Base-by-base conservation (phyloP, 2,113 vertebrate species). In the Noctilio leporinus region DNA sequence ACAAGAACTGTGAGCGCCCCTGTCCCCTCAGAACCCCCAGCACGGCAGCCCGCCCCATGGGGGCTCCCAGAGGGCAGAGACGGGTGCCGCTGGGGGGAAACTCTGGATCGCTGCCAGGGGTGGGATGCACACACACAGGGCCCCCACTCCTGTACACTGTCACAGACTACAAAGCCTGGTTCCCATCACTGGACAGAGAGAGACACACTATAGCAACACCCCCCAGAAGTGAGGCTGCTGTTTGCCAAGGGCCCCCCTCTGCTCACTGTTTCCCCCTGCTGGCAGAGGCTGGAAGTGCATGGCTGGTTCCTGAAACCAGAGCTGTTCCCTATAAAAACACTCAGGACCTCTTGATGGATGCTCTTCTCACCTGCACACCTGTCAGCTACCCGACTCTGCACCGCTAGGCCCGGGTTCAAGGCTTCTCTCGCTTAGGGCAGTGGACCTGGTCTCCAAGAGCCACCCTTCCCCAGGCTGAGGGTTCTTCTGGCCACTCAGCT, bases 401-500 rank as follows among this genome's bases (percentile, higher is more conserved):
- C 43, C 40, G 19, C 5, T 0, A 12, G 38, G 20, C 14, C 15
- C 10, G 11, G 24, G n/a, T 3, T 9, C 35, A 26, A 38, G 49
- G 47, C 67, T 45, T 20, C 57, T 22, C 19, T 10, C 15, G 51
- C 62, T 45, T 17, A 4, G 5, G 64, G 55, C 47, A 22, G 49
- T 4, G 8, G 43, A 2, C 43, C 49, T 38, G 62, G 45, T 62
- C 10, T 55, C 33, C 35, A 38, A n/a, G 30, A 17, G 40, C 33
- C 2, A 2, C n/a, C 30, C 8, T 40, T n/a, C 26, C 24, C 0
- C 4, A 24, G 12, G 14, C 10, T 1, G 3, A 3, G 38, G 38
- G 28, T 45, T 17, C 26, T n/a, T n/a, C 40, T 0, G 16, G 30
- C 57, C 47, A 1, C 22, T 24, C 0, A 0, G 55, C 26, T 3